Evolutionary conservation across 2,888 invertebrate genomes (phyloP).

Genomic region (Caradrina clavipalpis): DNA sequence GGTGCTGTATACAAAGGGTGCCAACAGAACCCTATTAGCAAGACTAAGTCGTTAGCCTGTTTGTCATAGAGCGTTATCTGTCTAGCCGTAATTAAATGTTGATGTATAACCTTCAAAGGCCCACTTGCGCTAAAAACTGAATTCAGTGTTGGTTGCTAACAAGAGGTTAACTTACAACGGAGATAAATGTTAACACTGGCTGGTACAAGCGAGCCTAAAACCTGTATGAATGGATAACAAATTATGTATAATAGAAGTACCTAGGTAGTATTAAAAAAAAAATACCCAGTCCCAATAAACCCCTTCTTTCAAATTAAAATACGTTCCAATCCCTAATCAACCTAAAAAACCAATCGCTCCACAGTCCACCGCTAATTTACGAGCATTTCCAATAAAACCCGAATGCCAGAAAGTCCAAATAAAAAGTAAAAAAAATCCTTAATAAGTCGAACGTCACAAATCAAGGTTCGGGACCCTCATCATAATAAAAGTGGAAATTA

Average conservation of each 20-base stretch:
- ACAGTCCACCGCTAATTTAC: slow-evolving; percentile 53
- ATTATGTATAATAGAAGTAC: too few relatives aligned
- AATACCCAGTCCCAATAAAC: neutral
- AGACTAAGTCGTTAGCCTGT: neutral
- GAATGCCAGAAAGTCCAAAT: slow-evolving; percentile 28
- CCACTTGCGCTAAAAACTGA: too few relatives aligned
- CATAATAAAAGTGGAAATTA: slow-evolving; percentile 77
- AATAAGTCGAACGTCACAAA: slow-evolving; percentile 71
- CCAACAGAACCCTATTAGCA: neutral
- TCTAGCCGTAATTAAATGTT: too few relatives aligned
- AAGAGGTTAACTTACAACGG: too few relatives aligned
- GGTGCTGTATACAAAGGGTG: too few relatives aligned
- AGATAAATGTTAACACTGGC: too few relatives aligned
- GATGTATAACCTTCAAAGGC: too few relatives aligned
- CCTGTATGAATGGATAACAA: too few relatives aligned
- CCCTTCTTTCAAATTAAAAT: neutral
- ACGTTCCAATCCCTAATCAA: slow-evolving; percentile 9
- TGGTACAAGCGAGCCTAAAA: too few relatives aligned
- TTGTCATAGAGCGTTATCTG: too few relatives aligned
- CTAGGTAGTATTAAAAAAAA: neutral
- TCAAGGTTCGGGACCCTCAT: slow-evolving; percentile 76
- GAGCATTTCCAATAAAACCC: slow-evolving; percentile 49
- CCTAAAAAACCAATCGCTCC: slow-evolving; percentile 44
- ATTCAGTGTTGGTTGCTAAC: too few relatives aligned
- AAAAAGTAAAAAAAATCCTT: slow-evolving; percentile 51